phyloP scores from a whole-genome alignment of 1,140 invertebrate genomes.

The Drosophila miranda region DNA sequence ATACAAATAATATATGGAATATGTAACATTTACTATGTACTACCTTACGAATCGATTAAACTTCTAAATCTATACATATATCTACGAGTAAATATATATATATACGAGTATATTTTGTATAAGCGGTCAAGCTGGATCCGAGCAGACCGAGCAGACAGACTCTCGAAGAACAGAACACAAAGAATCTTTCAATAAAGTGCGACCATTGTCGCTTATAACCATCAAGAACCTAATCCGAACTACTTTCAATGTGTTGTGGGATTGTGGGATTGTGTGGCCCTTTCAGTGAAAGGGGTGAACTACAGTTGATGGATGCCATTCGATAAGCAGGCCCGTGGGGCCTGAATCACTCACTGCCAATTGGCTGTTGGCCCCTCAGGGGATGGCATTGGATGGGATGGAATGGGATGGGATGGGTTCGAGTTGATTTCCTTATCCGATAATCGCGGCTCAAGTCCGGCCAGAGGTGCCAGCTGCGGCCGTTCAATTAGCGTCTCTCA shows the following conservation, averaged over 20 bases:
- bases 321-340: slow-evolving; percentile 39
- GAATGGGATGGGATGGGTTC: not conserved
- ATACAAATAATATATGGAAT: slow-evolving; percentile 46
- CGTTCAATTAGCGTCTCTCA: slow-evolving; percentile 59
- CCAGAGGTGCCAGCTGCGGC: slow-evolving; percentile 23
- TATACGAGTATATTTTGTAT: slow-evolving; percentile 70
- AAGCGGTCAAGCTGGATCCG: slow-evolving; percentile 51
- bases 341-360: slow-evolving; percentile 9
- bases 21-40: slow-evolving; percentile 74
- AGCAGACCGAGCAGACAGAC: slow-evolving; percentile 56
- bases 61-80: slow-evolving; percentile 63
- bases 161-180: slow-evolving; percentile 56
- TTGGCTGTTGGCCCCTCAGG: slow-evolving; percentile 9
- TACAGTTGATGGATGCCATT: slow-evolving; percentile 20
- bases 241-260: slow-evolving; percentile 3
- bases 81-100: slow-evolving; percentile 43
- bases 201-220: slow-evolving; percentile 80
- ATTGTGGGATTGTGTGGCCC: not conserved
- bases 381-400: not conserved
- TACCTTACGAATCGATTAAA: slow-evolving; percentile 68
- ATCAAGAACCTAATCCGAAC: slow-evolving; percentile 50
- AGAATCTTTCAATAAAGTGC: slow-evolving; percentile 78
- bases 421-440: slow-evolving; percentile 11
- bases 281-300: not conserved
- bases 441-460: slow-evolving; percentile 34